phyloP scores from a whole-genome alignment of 2,888 invertebrate species.

The Agriopis marginaria region DNA sequence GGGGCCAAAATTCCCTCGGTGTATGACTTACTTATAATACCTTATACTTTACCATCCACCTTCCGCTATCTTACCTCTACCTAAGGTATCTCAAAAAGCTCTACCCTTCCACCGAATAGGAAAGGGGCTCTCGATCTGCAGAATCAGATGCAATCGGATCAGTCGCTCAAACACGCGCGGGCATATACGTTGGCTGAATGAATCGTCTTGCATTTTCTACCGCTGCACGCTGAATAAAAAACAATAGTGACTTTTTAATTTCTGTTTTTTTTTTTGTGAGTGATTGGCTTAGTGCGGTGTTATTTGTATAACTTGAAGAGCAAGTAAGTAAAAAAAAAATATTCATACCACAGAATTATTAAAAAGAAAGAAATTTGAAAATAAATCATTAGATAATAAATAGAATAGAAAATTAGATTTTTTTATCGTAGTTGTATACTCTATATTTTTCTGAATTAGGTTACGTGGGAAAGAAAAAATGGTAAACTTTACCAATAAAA shows the following conservation, averaged over 20 bases:
- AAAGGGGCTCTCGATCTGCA: constrained; percentile 22
- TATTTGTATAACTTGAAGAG: constrained; percentile 14
- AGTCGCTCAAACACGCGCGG: constrained; percentile 32
- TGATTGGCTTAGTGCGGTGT: constrained; percentile 24
- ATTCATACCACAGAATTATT: background rate
- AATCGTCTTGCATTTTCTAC: background rate
- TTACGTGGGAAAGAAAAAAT: too few species aligned
- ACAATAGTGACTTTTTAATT: constrained; percentile 23
- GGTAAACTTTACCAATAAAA: too few species aligned
- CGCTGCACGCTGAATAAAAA: constrained; percentile 14
- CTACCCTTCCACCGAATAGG: constrained; percentile 12
- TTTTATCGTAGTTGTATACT: too few species aligned
- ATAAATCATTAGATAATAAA: too few species aligned
- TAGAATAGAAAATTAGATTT: too few species aligned
- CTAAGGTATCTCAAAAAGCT: background rate
- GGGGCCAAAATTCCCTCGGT: too few species aligned
- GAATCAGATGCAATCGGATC: constrained; percentile 10
- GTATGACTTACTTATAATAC: too few species aligned
- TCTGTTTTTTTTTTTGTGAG: constrained; percentile 15
- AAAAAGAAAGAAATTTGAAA: background rate
- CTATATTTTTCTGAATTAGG: too few species aligned
- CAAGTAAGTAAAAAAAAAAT: constrained; percentile 17
- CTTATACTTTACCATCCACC: too few species aligned
- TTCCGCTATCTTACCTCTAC: too few species aligned
- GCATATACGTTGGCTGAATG: constrained; percentile 19